Base-by-base conservation (phyloP, 1,140 invertebrate species). In the Orchesella cincta region DNA sequence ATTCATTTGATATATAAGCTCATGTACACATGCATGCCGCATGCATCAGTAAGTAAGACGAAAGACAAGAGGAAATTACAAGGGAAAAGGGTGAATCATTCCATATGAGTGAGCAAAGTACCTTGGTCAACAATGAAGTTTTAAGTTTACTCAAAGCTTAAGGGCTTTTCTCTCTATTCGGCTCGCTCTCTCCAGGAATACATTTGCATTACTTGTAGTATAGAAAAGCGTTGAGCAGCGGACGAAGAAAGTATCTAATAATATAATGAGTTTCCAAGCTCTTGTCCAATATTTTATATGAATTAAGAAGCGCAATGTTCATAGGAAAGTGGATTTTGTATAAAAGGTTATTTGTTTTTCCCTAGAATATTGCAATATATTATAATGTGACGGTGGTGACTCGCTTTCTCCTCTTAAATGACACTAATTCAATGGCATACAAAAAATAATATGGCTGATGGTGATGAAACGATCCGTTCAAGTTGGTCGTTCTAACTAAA, bases 51-150 rank as follows among this genome's bases (percentile, higher is more conserved):
- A 34, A 64, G 57, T 34, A 75, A 64, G 54, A 67, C 8, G 62
- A 67, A 39, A 75, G 57, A 62, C 74, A 64, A 67, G 73, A 34
- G 74, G 74, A 75, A 76, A 76, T 76, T 67, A 76, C 35, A 76
- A 34, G 29, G 8, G 62, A 31, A 76, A 71, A 76, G 64, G 36
- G 64, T 36, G 78, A 79, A 79, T 79, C 73, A 79, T 79, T 79
- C 76, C 75, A 52, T 77, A 23, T 51, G 72, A 75, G 75, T 79
- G 76, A 62, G 73, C 76, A 70, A 77, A 79, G 78, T 77, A 77
- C 51, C 76, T 79, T 75, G 75, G 78, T 79, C 78, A 79, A 79
- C 78, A 79, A 77, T 77, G 62, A 67, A 67, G 62, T 67, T 67
- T 67, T 67, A 67, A 67, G 62, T 67, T 67, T 67, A 67, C 62